Evolutionary conservation across 1,140 invertebrate genomes (phyloP), one percentile per base, ranked within the genome.

Genomic region (Nylanderia fulva): DNA sequence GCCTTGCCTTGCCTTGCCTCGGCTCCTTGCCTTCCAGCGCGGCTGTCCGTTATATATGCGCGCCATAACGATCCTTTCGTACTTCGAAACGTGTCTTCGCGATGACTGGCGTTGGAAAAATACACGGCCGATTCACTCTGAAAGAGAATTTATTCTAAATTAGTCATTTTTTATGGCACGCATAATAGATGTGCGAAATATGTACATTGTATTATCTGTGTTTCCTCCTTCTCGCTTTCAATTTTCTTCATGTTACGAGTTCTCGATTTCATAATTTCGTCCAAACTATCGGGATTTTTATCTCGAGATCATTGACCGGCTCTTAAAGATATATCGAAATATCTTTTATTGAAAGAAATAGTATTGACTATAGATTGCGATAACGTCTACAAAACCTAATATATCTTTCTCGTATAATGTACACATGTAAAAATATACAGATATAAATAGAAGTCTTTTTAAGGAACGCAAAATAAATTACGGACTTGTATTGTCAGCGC

Each of bases 51-150:
- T 92, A 91, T 88, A 84, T 85, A 85, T 85, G 64, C 79, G 71
- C 77, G 80, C 84, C 82, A 91, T 82, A 91, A 88, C 85, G 84
- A 89, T 89, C 88, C 91, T 91, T 92, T 91, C 90, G 86, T 92
- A 90, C 87, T 91, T 89, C 69, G 82, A 90, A 90, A 86, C 86
- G 66, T 69, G 63, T 29, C 56, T 88, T 54, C 52, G 66, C 21
- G 33, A 8, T 45, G 48, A 58, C 45, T 21, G 24, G 13, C 21
- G 0, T 6, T 9, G 15, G n/a, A 69, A 80, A 69, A 69, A 42
- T 54, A 56, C n/a, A n/a, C 33, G 15, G 1, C 9, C 8, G 15
- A 45, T 71, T 56, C 60, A 42, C n/a, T 60, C 11, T 21, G 24
- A 2, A 21, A 24, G 13, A 11, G 2, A 48, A 18, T 48, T 48